Evolutionary conservation across 1,140 invertebrate species (phyloP).

Genomic region (Drosophila pectinifera): DNA sequence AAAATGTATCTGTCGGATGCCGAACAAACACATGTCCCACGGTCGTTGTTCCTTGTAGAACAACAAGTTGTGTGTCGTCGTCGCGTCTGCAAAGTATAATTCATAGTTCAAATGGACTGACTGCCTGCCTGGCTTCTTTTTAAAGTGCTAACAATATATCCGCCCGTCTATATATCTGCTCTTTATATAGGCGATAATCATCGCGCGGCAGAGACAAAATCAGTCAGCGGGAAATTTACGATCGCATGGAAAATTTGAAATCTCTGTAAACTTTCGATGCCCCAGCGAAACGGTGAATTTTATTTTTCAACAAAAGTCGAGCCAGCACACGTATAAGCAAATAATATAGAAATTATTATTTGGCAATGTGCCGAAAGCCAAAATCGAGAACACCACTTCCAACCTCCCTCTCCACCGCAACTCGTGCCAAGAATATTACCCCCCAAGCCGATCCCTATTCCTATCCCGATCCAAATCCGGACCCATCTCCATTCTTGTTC

Average conservation of each 20-base stretch:
- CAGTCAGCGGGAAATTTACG: slow-evolving; percentile 72
- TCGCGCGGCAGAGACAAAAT: slow-evolving; percentile 61
- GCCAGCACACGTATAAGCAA: slow-evolving; percentile 49
- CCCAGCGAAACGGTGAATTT: slow-evolving; percentile 47
- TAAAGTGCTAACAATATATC: slow-evolving; percentile 41
- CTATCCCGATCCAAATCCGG: slow-evolving; percentile 2
- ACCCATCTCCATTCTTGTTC: not conserved
- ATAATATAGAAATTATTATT: slow-evolving; percentile 78
- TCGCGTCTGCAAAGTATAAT: slow-evolving; percentile 70
- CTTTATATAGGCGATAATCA: slow-evolving; percentile 48
- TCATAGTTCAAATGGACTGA: slow-evolving; percentile 65
- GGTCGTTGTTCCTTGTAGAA: slow-evolving; percentile 27
- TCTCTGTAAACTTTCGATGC: slow-evolving; percentile 53
- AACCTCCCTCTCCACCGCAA: not conserved
- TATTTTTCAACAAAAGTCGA: slow-evolving; percentile 64
- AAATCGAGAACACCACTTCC: slow-evolving; percentile 21
- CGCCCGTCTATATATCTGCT: slow-evolving; percentile 28
- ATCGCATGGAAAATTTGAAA: slow-evolving; percentile 72
- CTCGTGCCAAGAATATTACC: slow-evolving; percentile 6
- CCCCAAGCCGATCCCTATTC: not conserved
- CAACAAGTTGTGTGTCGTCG: slow-evolving; percentile 65
- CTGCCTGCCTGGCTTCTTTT: slow-evolving; percentile 3
- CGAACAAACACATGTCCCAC: slow-evolving; percentile 53
- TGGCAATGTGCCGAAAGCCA: slow-evolving; percentile 61
- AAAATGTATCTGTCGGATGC: slow-evolving; percentile 40